A percentile compares a stretch with the other conserved stretches of the same genome.
phyloP scores from a whole-genome alignment of 2,888 invertebrate species.

The Microctonus hyperodae region DNA sequence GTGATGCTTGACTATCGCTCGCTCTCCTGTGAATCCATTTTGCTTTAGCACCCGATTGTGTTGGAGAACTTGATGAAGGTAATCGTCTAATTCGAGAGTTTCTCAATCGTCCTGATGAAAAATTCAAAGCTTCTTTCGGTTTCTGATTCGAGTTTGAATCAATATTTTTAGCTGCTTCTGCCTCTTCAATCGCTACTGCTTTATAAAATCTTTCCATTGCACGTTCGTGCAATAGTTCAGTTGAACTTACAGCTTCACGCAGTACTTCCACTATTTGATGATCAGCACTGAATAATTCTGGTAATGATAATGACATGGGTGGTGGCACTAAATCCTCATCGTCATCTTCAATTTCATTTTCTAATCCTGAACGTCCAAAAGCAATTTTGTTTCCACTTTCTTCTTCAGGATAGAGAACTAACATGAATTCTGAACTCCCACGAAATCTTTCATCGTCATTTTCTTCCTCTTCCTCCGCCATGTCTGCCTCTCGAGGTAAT shows the following conservation, averaged over 20 bases:
- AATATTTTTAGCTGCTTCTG: conserved; percentile 53
- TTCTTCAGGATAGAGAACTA: conserved; percentile 74
- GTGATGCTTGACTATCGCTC: conserved; percentile 55
- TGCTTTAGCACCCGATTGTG: conserved; percentile 51
- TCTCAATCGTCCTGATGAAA: conserved; percentile 46
- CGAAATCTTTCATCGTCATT: conserved; percentile 65
- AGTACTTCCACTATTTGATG: conserved; percentile 67
- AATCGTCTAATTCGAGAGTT: conserved; percentile 59
- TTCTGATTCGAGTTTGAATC: conserved; percentile 37
- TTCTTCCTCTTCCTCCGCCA: conserved; percentile 26
- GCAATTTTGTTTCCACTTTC: conserved; percentile 45
- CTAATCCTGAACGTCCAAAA: conserved; percentile 31
- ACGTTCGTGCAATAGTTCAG: conserved; percentile 81
- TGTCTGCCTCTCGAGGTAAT: conserved; percentile 40
- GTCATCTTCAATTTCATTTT: conserved; percentile 52
- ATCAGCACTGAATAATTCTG: conserved; percentile 73
- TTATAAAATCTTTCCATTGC: conserved; percentile 84
- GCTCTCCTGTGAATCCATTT: conserved; percentile 51
- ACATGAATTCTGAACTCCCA: conserved; percentile 83
- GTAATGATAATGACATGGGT: conserved; percentile 82
- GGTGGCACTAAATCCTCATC: conserved; percentile 75
- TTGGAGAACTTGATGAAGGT: conserved; percentile 63
- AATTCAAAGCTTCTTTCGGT: conserved; percentile 33
- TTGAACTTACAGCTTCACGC: conserved; percentile 80
- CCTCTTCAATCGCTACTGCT: conserved; percentile 78